Conservation (phyloP, 2,888 invertebrate genomes). For the Mythimna lalbum region DNA sequence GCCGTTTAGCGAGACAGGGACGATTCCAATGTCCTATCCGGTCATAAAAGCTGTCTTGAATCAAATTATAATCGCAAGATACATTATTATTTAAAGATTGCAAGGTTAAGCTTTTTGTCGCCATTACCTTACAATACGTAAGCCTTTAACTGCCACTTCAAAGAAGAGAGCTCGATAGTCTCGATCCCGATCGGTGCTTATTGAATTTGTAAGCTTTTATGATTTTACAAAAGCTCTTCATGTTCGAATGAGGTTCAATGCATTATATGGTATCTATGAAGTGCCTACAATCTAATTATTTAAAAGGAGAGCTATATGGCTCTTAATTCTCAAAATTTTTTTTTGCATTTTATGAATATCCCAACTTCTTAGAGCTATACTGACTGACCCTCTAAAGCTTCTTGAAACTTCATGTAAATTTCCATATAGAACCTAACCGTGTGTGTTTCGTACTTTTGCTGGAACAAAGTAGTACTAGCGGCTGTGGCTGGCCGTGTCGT, state of each 20-base stretch:
- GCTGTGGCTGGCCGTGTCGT: constrained; percentile 45
- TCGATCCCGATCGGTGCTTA: constrained; percentile 28
- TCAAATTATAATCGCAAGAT: constrained; percentile 75
- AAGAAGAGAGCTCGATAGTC: constrained; percentile 41
- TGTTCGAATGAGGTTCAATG: background rate
- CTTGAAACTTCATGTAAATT: background rate
- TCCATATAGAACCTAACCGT: background rate
- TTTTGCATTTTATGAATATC: background rate
- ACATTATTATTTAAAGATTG: constrained; percentile 73
- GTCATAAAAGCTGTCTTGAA: constrained; percentile 74
- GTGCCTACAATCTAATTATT: background rate
- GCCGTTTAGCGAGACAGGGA: constrained; percentile 74
- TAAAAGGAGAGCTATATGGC: too few relatives aligned
- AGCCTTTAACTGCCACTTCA: constrained; percentile 48
- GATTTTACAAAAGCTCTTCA: constrained; percentile 27
- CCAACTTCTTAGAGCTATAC: background rate
- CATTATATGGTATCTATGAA: constrained; percentile 8
- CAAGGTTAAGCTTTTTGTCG: constrained; percentile 63
- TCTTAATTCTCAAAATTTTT: background rate
- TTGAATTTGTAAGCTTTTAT: constrained; percentile 34
- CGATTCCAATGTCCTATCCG: constrained; percentile 71
- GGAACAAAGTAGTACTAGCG: constrained; percentile 12
- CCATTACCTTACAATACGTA: constrained; percentile 54
- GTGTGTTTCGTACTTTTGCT: constrained; percentile 12
- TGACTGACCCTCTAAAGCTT: background rate